Evolutionary conservation across 53 echinoderm and acorn worm species (phyloP).

Genomic region (Echinarachnius parma): DNA sequence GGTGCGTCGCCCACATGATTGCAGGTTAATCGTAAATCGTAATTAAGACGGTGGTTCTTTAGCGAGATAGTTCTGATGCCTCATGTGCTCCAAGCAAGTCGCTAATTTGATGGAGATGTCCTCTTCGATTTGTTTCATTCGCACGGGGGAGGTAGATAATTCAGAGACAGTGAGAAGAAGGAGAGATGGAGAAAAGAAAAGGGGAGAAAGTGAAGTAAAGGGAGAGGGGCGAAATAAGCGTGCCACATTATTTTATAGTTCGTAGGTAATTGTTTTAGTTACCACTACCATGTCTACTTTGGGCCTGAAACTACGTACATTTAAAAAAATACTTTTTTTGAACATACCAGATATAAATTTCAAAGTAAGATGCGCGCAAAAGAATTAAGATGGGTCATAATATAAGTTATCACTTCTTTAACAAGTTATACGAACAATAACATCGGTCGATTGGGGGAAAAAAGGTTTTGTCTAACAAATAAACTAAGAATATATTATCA

Average conservation of each 20-base stretch:
- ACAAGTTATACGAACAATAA: too few species aligned
- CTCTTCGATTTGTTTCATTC: slow-evolving; percentile 22
- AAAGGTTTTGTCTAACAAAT: too few species aligned
- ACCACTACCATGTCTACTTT: too few species aligned
- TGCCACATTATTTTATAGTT: not conserved
- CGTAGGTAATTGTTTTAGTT: too few species aligned
- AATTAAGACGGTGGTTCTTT: slow-evolving; percentile 8
- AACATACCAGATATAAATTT: too few species aligned
- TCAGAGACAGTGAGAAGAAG: not conserved
- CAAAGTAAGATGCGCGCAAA: too few species aligned
- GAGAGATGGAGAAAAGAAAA: not conserved
- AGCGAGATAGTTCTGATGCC: slow-evolving; percentile 1
- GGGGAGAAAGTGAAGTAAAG: not conserved
- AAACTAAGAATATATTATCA: too few species aligned
- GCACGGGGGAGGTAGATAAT: not conserved
- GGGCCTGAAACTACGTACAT: too few species aligned
- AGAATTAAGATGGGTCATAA: too few species aligned
- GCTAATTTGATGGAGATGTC: slow-evolving; percentile 37
- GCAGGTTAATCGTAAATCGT: slow-evolving; percentile 20
- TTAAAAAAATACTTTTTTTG: too few species aligned
- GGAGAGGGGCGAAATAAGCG: not conserved
- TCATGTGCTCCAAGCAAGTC: not conserved
- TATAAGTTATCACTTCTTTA: too few species aligned
- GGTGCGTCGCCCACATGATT: not conserved
- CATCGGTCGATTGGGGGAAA: too few species aligned